Percentiles rank a stretch among this genome's conserved stretches.
Evolutionary conservation across 2,888 invertebrate species (phyloP).

Genomic region (Macrophya alboannulata): DNA sequence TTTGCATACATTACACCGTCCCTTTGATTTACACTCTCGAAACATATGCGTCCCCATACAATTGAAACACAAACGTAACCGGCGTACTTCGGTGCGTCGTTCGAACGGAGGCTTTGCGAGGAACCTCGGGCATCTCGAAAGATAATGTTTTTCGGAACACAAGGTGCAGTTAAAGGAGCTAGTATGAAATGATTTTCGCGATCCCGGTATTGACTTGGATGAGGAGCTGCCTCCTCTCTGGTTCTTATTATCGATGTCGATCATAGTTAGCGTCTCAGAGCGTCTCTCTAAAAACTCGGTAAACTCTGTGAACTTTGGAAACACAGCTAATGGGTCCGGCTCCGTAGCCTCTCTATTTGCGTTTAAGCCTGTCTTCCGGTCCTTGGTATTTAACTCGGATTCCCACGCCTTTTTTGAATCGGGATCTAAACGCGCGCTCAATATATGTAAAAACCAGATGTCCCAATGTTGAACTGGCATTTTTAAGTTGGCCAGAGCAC

Average conservation of each 20-base stretch:
- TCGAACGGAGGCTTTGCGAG: not conserved
- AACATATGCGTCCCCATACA: slow-evolving; percentile 33
- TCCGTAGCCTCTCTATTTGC: not conserved
- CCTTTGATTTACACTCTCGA: not conserved
- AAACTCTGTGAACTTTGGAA: slow-evolving; percentile 39
- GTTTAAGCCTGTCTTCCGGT: not conserved
- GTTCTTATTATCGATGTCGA: not conserved
- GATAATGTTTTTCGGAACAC: not conserved
- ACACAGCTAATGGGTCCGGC: not conserved
- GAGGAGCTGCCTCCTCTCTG: not conserved
- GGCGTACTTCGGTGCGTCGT: not conserved
- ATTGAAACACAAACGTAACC: slow-evolving; percentile 51
- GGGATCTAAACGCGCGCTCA: slow-evolving; percentile 46
- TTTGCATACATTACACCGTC: slow-evolving; percentile 14
- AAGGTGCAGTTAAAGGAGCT: not conserved
- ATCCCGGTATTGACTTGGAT: not conserved
- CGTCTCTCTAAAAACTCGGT: slow-evolving; percentile 33
- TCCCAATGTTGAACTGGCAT: slow-evolving; percentile 51
- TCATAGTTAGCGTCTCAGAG: slow-evolving; percentile 31
- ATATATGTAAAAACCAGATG: slow-evolving; percentile 37
- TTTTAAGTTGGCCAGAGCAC: slow-evolving; percentile 49
- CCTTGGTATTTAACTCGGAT: slow-evolving; percentile 1
- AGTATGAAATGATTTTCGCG: slow-evolving; percentile 49
- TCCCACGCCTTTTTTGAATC: slow-evolving; percentile 54
- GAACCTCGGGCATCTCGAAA: slow-evolving; percentile 41